These are phyloP conservation scores for Acromyrmex echinatior DNA, from an alignment of 1,140 invertebrate genomes.

Conservation along the genomic window DNA sequence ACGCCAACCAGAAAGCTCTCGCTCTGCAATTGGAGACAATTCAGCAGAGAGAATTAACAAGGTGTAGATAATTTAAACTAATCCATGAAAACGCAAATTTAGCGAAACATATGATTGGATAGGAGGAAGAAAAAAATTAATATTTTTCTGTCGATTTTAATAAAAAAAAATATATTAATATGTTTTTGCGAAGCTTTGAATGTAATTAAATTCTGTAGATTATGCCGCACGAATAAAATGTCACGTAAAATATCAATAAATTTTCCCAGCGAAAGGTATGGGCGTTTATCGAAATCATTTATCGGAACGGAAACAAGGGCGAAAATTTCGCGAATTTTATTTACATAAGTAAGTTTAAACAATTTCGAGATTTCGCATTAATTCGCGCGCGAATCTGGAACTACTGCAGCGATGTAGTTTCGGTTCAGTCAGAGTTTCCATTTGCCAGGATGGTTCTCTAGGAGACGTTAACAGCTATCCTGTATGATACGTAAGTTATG, in stretches of 20 bases:
- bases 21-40: slow-evolving; percentile 11
- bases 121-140: neutral
- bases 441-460: slow-evolving; percentile 29
- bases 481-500: slow-evolving; percentile 54
- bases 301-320: neutral
- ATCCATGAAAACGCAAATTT: neutral
- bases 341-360: slow-evolving; percentile 55
- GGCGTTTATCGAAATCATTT: slow-evolving; percentile 26
- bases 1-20: slow-evolving; percentile 2
- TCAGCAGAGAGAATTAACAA: slow-evolving; percentile 18
- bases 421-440: slow-evolving; percentile 43
- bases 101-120: neutral
- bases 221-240: slow-evolving; percentile 1
- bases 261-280: neutral
- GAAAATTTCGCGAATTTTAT: slow-evolving; percentile 32
- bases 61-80: neutral
- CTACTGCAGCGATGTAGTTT: slow-evolving; percentile 39
- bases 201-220: slow-evolving; percentile 20
- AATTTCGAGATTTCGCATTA: slow-evolving; percentile 46
- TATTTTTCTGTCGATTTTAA: neutral
- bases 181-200: neutral
- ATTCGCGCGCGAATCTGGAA: slow-evolving; percentile 16
- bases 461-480: slow-evolving; percentile 44
- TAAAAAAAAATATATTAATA: neutral
- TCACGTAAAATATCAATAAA: slow-evolving; percentile 20